Percentiles rank a stretch among this genome's conserved stretches.
Evolutionary conservation across 2,888 invertebrate genomes (phyloP).

Genomic region (Acleris laterana): DNA sequence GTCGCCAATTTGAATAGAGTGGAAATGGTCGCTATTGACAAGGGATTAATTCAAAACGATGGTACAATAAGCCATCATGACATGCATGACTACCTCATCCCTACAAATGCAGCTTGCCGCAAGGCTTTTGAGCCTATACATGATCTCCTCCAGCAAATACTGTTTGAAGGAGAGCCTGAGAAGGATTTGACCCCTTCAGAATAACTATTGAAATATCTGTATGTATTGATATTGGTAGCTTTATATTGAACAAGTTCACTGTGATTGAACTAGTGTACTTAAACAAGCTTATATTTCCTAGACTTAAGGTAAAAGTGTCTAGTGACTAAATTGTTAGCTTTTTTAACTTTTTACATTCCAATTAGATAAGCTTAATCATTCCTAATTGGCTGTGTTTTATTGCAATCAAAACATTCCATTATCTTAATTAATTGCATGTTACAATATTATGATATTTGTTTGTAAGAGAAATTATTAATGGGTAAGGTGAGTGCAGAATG

Average conservation of each 20-base stretch:
- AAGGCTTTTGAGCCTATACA: conserved; percentile 94
- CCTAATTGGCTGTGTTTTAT: conserved; percentile 69
- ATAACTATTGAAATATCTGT: conserved; percentile 59
- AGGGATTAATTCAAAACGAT: conserved; percentile 90
- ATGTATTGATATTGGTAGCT: conserved; percentile 46
- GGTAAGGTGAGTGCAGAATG: conserved; percentile 3
- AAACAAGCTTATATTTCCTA: conserved; percentile 77
- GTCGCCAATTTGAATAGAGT: conserved; percentile 87
- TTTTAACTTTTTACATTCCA: conserved; percentile 75
- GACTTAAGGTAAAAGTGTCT: conserved; percentile 59
- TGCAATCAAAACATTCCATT: conserved; percentile 26
- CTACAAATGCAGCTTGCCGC: conserved; percentile 93
- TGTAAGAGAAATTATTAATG: not conserved
- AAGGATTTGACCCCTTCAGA: conserved; percentile 90
- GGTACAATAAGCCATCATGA: conserved; percentile 94
- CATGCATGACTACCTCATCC: conserved; percentile 95
- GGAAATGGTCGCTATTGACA: conserved; percentile 91
- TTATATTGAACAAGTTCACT: conserved; percentile 72
- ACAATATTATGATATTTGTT: conserved; percentile 4
- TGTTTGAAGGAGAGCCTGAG: conserved; percentile 90
- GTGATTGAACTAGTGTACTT: conserved; percentile 79
- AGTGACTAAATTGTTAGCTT: conserved; percentile 51
- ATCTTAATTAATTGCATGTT: conserved; percentile 2
- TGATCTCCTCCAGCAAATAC: conserved; percentile 90
- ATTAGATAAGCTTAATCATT: conserved; percentile 58